Conservation (phyloP, 2,797 vertebrate species). For the Paratrypauchen microcephalus region DNA sequence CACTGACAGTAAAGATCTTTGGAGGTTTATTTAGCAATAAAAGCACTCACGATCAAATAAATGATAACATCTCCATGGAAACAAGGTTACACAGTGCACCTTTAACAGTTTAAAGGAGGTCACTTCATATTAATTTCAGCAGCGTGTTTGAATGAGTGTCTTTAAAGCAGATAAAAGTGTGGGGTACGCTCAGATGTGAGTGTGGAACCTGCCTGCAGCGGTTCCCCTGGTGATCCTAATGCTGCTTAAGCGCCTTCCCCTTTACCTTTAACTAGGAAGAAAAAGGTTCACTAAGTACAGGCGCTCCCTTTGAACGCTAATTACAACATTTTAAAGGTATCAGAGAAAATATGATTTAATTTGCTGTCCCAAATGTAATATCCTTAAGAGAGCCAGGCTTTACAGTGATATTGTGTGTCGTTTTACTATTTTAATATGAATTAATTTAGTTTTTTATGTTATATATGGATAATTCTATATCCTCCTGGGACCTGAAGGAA, state of each 20-base stretch:
- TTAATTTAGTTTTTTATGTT: no score
- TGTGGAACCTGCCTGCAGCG: constrained; percentile 18
- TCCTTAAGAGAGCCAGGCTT: constrained; percentile 29
- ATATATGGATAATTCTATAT: no score
- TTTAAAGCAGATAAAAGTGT: constrained; percentile 1
- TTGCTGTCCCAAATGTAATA: constrained; percentile 28
- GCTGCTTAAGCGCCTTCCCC: constrained; percentile 13
- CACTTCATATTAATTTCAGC: not conserved
- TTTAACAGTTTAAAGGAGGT: not conserved
- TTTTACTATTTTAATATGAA: no score
- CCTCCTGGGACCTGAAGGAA: no score
- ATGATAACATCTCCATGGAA: no score
- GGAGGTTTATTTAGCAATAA: no score
- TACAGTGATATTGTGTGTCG: no score
- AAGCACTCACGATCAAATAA: no score
- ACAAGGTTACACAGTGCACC: no score
- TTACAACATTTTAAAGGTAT: constrained; percentile 23
- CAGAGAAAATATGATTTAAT: constrained; percentile 11
- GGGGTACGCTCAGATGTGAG: not conserved
- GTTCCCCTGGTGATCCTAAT: constrained; percentile 23
- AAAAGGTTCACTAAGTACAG: not conserved
- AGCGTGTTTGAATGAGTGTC: not conserved
- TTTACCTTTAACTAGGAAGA: constrained; percentile 16
- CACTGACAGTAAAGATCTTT: no score
- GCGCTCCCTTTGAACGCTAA: constrained; percentile 10